Evolutionary conservation across 2,797 vertebrate genomes (phyloP).

Genomic region (Linurgus olivaceus): DNA sequence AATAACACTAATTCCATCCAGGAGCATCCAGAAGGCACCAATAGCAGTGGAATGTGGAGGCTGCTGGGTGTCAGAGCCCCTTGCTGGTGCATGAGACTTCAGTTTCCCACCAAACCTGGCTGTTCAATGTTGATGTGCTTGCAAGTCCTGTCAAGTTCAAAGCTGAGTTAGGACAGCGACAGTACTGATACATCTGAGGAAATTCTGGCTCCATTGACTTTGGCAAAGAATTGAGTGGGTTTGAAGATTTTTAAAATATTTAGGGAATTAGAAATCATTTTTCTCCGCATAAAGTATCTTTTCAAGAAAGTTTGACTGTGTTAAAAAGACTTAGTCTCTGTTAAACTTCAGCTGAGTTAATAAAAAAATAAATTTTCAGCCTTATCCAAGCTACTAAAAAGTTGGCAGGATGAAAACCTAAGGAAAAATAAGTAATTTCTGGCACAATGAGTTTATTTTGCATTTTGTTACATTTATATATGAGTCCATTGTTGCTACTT

Average conservation of each 20-base stretch:
- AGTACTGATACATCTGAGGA: not conserved
- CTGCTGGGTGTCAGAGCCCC: not conserved
- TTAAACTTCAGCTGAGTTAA: not conserved
- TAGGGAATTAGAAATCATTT: not conserved
- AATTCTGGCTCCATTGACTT: not conserved
- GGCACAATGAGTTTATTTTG: not conserved
- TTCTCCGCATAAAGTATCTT: not conserved
- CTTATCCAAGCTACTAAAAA: not conserved
- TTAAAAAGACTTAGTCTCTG: not conserved
- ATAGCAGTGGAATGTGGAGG: not conserved
- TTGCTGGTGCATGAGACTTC: not conserved
- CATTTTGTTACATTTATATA: not conserved
- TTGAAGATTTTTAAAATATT: not conserved
- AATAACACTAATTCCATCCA: not conserved
- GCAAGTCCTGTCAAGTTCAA: not conserved
- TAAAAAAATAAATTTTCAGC: not conserved
- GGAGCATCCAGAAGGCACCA: not conserved
- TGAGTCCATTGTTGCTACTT: not conserved
- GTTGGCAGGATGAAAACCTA: not conserved
- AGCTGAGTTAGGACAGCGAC: not conserved
- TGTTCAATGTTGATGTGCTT: not conserved
- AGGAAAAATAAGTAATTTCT: not conserved
- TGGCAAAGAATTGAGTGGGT: not conserved
- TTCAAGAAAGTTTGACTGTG: not conserved
- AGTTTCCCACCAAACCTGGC: not conserved